A percentile compares a stretch with the other conserved stretches of the same genome.
phyloP scores from a whole-genome alignment of 1,140 invertebrate species.

The Drosophila paulistorum region DNA sequence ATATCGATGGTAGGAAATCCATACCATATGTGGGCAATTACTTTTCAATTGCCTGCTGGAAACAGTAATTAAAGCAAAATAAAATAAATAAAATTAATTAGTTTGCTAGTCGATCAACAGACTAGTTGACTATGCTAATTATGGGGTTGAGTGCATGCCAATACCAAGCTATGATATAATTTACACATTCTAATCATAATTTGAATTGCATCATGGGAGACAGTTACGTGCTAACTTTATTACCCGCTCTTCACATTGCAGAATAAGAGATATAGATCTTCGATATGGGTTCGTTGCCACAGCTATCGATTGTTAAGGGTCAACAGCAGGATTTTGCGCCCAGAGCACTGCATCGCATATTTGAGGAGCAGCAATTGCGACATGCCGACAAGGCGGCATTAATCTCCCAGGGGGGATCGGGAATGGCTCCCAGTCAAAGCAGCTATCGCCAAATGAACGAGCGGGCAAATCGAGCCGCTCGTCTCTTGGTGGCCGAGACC shows the following conservation, averaged over 20 bases:
- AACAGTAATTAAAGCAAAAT: conserved; percentile 23
- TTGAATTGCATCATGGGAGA: neutral
- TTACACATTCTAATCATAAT: neutral
- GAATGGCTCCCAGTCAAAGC: conserved; percentile 75
- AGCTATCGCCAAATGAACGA: conserved; percentile 86
- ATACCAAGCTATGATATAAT: neutral
- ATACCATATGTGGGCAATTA: neutral
- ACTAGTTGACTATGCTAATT: conserved; percentile 48
- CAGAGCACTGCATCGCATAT: conserved; percentile 84
- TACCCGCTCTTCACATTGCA: neutral
- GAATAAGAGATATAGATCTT: neutral
- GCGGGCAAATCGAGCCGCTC: conserved; percentile 86
- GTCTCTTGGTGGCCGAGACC: conserved; percentile 84
- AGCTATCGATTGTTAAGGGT: conserved; percentile 86
- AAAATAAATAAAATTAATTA: conserved; percentile 27
- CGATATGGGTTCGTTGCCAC: conserved; percentile 87
- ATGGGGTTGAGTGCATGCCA: neutral
- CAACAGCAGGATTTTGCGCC: conserved; percentile 79
- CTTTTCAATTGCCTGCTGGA: conserved; percentile 10
- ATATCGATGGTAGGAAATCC: neutral
- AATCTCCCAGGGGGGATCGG: conserved; percentile 84
- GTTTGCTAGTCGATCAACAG: neutral
- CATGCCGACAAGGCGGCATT: conserved; percentile 84
- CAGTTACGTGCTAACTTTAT: neutral
- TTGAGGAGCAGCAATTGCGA: conserved; percentile 82